These are phyloP conservation scores for Strix aluco DNA, from an alignment of 2,113 vertebrate species.

Conservation along the genomic window DNA sequence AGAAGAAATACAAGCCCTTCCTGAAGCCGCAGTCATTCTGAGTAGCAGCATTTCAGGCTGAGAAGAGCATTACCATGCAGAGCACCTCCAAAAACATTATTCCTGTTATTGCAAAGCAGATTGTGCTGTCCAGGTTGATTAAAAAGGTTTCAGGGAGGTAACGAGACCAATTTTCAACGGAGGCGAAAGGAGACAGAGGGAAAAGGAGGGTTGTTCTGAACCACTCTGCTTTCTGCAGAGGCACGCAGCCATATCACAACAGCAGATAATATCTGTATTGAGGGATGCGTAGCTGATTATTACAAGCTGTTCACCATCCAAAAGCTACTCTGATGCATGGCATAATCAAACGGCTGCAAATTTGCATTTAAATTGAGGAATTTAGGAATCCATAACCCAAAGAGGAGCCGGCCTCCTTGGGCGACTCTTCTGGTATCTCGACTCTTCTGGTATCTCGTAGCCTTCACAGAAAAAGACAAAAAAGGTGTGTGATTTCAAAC, in stretches of 20 bases:
- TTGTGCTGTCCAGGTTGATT: not conserved
- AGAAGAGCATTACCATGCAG: not conserved
- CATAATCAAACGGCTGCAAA: not conserved
- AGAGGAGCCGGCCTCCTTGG: not conserved
- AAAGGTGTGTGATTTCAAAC: accelerated
- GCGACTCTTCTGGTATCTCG: not conserved
- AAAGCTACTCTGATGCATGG: not conserved
- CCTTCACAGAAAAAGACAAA: not conserved
- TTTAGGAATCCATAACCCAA: not conserved
- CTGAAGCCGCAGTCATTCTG: not conserved
- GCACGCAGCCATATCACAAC: not conserved
- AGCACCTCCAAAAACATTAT: not conserved
- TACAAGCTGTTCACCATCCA: not conserved
- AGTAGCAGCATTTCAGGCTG: not conserved
- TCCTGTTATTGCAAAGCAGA: not conserved
- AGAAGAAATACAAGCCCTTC: not conserved
- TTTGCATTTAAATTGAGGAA: not conserved
- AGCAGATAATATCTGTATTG: not conserved
- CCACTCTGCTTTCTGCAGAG: not conserved
- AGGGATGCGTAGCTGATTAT: not conserved
- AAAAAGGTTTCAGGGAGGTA: not conserved
- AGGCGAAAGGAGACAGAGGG: not conserved
- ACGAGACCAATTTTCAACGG: not conserved
- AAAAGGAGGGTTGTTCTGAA: not conserved
- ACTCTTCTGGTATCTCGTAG: not conserved